Evolutionary conservation across 2,797 vertebrate genomes (phyloP), one percentile per base, ranked within the genome.

Genomic region (Anas georgica): DNA sequence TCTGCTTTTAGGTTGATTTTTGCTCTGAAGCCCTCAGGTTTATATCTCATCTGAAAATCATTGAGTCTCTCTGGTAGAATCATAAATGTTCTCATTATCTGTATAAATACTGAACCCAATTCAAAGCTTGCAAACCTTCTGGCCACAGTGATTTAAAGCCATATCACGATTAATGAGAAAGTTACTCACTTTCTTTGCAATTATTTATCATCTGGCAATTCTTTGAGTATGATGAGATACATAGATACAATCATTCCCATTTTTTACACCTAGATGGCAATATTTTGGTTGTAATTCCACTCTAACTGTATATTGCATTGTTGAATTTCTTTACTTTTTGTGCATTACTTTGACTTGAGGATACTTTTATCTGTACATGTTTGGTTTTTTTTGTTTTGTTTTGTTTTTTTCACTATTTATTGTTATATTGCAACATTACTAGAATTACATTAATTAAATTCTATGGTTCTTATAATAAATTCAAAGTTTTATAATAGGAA

Each of bases 391-490:
- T 37, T 37, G 35, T 37, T 56, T 75, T 39, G 12, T 39, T 29
- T 90, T 67, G 63, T 56, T 75, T 28, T 29, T 52, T 88, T 90
- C 43, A 67, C 84, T 85, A 78, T 93, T 95, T 94, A 64, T 91
- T 75, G 12, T 52, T 74, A 45, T 33, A 72, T 39, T 54, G 54
- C 21, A 83, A 8, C 55, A 73, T 18, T 83, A 5, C 56, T 92
- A 80, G 22, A 86, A 76, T 83, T 76, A 17, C 10, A 56, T 86
- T 76, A 87, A 90, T 91, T 82, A 89, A 88, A 87, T 83, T 85
- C 45, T 81, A 18, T 76, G 10, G 12, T 74, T 94, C 37, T 91
- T 85, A 33, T 31, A 93, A 94, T 83, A 95, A 77, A 96, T 91
- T 93, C 12, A 52, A 83, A 64, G 3, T 76, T 91, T 89, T 91